Percentiles rank a stretch among this genome's conserved stretches.
These are phyloP conservation scores for Grallaria varia DNA, from an alignment of 2,113 vertebrate genomes.

Conservation along the genomic window DNA sequence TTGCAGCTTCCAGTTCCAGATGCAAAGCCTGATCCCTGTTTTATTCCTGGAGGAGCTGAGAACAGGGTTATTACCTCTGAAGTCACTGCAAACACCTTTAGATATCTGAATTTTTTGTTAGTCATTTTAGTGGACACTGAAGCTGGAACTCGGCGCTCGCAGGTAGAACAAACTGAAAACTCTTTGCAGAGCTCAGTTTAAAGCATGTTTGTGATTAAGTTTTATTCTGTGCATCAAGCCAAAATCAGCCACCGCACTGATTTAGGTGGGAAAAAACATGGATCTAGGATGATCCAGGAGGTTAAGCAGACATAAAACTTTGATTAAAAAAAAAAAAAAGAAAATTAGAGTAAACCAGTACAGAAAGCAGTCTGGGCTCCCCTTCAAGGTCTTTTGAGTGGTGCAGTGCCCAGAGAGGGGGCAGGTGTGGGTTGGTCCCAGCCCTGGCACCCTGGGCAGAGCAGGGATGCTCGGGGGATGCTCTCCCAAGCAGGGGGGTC, in stretches of 20 bases:
- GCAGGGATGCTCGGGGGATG: background rate
- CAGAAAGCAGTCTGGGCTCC: background rate
- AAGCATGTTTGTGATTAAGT: background rate
- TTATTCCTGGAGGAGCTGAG: background rate
- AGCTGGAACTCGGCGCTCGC: background rate
- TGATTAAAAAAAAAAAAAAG: background rate
- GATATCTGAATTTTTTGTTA: background rate
- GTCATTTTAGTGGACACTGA: background rate
- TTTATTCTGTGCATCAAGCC: background rate
- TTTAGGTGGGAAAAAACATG: background rate
- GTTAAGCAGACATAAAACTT: too few species aligned
- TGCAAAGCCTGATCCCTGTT: background rate
- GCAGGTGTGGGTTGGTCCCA: too few species aligned
- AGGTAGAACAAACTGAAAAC: background rate
- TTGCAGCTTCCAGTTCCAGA: background rate
- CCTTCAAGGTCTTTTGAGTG: background rate
- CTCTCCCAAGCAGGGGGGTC: background rate
- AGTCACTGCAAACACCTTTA: background rate
- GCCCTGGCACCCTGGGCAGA: background rate
- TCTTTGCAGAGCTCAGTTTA: background rate
- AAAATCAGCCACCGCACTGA: background rate
- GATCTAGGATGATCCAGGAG: background rate
- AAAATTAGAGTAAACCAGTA: background rate
- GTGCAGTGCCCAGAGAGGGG: background rate
- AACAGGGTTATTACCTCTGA: background rate